A percentile compares a stretch with the other conserved stretches of the same genome.
phyloP scores from a whole-genome alignment of 1,140 invertebrate species.

The Episyrphus balteatus region DNA sequence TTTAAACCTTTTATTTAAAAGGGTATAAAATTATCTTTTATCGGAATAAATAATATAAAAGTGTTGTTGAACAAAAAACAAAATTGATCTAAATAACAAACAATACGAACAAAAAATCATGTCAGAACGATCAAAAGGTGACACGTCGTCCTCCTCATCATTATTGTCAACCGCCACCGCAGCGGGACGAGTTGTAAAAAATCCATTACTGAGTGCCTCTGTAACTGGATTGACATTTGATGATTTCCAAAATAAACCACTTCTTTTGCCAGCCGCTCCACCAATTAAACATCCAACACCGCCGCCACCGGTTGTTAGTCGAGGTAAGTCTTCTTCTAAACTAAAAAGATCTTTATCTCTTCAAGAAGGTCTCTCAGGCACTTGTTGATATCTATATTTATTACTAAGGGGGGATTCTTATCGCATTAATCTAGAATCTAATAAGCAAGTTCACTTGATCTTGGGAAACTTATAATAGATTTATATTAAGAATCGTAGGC shows the following conservation, averaged over 20 bases:
- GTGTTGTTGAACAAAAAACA: no score
- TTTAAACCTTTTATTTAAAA: no score
- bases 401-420: no score
- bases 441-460: no score
- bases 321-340: conserved; percentile 19
- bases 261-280: conserved; percentile 29
- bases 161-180: conserved; percentile 9
- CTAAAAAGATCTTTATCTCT: background rate
- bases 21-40: no score
- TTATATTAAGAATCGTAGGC: no score
- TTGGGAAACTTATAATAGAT: no score
- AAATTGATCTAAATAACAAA: no score
- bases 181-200: conserved; percentile 17
- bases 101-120: conserved; percentile 10
- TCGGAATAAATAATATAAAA: no score
- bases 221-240: conserved; percentile 31
- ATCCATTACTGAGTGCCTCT: conserved; percentile 31
- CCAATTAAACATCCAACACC: conserved; percentile 26
- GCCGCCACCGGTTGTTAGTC: conserved; percentile 22
- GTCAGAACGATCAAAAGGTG: conserved; percentile 34
- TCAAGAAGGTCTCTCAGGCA: background rate
- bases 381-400: no score
- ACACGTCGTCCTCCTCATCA: conserved; percentile 23
- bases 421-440: no score
- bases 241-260: conserved; percentile 33